phyloP scores from a whole-genome alignment of 2,797 vertebrate genomes.

The Paguma larvata region DNA sequence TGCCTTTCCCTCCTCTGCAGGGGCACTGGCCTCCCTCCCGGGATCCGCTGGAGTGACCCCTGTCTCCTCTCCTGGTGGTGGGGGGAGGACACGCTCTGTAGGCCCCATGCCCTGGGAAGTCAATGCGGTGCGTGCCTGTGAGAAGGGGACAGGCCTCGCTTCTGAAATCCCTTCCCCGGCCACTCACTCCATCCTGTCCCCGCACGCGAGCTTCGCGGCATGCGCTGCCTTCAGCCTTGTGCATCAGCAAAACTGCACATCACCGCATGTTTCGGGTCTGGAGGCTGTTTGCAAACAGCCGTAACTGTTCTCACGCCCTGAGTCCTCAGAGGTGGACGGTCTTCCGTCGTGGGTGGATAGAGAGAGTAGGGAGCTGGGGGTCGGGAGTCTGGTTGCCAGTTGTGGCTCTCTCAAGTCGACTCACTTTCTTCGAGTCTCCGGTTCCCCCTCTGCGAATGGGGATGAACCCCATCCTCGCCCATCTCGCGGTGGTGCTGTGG shows the following conservation, averaged over 20 bases:
- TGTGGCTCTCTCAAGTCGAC: background rate
- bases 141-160: conserved; percentile 5
- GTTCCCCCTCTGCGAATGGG: background rate
- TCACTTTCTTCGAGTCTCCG: background rate
- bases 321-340: background rate
- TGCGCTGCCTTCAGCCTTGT: conserved; percentile 9
- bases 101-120: conserved; percentile 30
- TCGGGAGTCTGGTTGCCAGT: background rate
- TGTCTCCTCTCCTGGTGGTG: background rate
- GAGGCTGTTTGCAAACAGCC: conserved; percentile 50
- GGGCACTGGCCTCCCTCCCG: background rate
- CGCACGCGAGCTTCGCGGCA: conserved; percentile 71
- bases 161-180: background rate
- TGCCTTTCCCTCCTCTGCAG: background rate
- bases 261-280: background rate
- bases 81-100: background rate
- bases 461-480: background rate
- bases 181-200: background rate
- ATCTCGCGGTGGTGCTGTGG: background rate
- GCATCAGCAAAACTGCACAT: conserved; percentile 59
- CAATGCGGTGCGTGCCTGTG: background rate
- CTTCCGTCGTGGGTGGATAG: background rate
- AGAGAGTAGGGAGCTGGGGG: background rate
- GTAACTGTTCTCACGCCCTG: background rate
- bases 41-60: background rate